These are phyloP conservation scores for Caretta caretta DNA, from an alignment of 2,113 vertebrate genomes.

Conservation along the genomic window DNA sequence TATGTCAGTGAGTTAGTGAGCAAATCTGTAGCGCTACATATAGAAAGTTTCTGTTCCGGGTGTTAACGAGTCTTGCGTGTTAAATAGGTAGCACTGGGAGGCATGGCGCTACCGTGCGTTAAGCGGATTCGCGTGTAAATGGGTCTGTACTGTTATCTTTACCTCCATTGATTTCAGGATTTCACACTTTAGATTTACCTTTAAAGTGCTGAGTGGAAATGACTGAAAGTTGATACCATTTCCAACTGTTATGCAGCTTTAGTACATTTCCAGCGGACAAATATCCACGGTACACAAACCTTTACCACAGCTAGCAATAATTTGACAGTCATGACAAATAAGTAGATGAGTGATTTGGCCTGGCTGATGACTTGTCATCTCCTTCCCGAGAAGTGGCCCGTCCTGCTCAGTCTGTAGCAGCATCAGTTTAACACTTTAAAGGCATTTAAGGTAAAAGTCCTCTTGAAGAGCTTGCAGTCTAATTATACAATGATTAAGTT, in stretches of 20 bases:
- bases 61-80: no score
- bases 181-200: not conserved
- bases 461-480: not conserved
- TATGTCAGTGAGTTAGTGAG: no score
- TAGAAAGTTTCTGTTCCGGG: no score
- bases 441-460: not conserved
- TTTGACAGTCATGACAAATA: conserved; percentile 10
- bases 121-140: no score
- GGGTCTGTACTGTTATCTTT: not conserved
- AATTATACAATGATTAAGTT: not conserved
- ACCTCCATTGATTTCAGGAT: not conserved
- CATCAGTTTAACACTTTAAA: conserved; percentile 37
- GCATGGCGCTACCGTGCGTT: no score
- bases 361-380: not conserved
- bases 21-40: no score
- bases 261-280: not conserved
- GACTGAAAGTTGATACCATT: not conserved
- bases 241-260: not conserved
- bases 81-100: no score
- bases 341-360: conserved; percentile 27
- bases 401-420: not conserved
- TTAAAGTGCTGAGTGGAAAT: not conserved
- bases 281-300: not conserved
- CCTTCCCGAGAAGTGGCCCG: not conserved
- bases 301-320: not conserved